Evolutionary conservation across 1,140 invertebrate genomes (phyloP).

Genomic region (Penaeus japonicus): DNA sequence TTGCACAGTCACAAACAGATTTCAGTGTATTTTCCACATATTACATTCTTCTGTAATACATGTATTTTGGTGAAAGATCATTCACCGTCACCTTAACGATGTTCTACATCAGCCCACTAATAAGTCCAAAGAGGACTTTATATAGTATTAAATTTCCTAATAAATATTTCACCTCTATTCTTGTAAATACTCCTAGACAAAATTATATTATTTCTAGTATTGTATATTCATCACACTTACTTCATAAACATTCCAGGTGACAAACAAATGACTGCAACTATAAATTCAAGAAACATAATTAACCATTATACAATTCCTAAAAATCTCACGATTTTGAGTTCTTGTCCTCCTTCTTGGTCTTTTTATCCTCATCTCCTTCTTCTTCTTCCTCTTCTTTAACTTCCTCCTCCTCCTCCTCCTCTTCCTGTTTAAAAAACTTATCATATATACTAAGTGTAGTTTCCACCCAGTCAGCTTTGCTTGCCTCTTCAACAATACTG

Average conservation of each 20-base stretch:
- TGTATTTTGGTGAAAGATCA: too few species aligned
- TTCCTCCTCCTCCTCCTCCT: slow-evolving; percentile 46
- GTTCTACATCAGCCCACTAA: too few species aligned
- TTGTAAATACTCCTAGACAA: background rate
- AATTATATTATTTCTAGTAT: background rate
- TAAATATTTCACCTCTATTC: slow-evolving; percentile 25
- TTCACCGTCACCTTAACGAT: too few species aligned
- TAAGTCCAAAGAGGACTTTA: too few species aligned
- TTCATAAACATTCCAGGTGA: background rate
- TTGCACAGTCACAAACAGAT: background rate
- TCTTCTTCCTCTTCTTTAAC: slow-evolving; percentile 29
- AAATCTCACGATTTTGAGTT: slow-evolving; percentile 35
- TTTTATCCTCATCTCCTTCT: slow-evolving; percentile 34
- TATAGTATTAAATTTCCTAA: background rate
- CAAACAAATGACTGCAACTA: slow-evolving; percentile 19
- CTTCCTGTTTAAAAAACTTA: slow-evolving; percentile 55
- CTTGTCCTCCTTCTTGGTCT: slow-evolving; percentile 45
- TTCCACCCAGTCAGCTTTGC: slow-evolving; percentile 52
- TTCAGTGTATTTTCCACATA: too few species aligned
- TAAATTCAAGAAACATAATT: slow-evolving; percentile 15
- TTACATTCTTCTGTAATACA: too few species aligned
- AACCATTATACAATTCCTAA: background rate
- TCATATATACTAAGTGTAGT: slow-evolving; percentile 51
- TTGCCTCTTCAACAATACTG: slow-evolving; percentile 57
- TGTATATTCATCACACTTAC: slow-evolving; percentile 19